phyloP scores from a whole-genome alignment of 2,113 vertebrate species.

The Pelmatolapia mariae region DNA sequence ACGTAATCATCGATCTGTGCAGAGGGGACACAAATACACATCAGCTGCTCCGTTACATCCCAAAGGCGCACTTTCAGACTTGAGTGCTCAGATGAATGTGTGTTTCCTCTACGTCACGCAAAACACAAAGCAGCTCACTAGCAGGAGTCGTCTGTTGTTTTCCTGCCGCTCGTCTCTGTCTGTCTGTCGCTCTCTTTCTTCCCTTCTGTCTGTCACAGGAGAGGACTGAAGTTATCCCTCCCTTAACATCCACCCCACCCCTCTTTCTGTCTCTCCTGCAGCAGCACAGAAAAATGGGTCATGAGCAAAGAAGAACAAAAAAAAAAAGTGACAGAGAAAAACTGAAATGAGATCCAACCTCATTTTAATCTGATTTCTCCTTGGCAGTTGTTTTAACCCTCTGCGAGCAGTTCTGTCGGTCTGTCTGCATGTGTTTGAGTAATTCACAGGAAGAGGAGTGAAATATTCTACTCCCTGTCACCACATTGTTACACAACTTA shows the following conservation, averaged over 20 bases:
- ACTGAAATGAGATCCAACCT: constrained; percentile 61
- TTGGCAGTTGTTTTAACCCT: constrained; percentile 62
- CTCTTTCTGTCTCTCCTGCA: constrained; percentile 21
- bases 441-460: not conserved
- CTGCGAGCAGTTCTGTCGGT: constrained; percentile 1
- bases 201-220: constrained; percentile 13
- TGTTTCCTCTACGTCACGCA: constrained; percentile 17
- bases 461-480: not conserved
- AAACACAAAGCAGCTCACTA: constrained; percentile 28
- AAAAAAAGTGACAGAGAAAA: constrained; percentile 58
- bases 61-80: not conserved
- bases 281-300: constrained; percentile 60
- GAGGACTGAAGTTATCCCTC: constrained; percentile 42
- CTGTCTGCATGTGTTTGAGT: not conserved
- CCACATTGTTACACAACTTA: not conserved
- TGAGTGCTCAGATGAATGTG: not conserved
- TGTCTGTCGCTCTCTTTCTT: not conserved
- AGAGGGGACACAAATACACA: not conserved
- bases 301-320: constrained; percentile 49
- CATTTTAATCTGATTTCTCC: constrained; percentile 60
- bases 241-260: not conserved
- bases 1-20: not conserved
- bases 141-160: constrained; percentile 4
- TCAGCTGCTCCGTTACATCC: not conserved
- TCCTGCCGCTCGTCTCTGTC: not conserved